These are phyloP conservation scores for Gibbula magus DNA, from an alignment of 2,888 invertebrate genomes.

Conservation along the genomic window DNA sequence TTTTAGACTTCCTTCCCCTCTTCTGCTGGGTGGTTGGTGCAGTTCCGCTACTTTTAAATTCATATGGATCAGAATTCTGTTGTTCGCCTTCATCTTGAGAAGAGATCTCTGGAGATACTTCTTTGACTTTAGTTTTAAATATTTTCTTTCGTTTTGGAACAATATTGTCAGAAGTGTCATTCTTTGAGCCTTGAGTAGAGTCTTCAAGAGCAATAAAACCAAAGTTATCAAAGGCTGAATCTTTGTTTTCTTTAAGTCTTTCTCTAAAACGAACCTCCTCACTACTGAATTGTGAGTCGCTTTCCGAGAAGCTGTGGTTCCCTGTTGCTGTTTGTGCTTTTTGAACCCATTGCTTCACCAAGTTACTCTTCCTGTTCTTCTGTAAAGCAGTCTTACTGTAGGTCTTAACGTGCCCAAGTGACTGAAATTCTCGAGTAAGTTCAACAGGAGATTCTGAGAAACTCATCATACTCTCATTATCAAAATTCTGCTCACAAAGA, in stretches of 20 bases:
- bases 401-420: background rate
- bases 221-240: background rate
- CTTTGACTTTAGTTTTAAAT: background rate
- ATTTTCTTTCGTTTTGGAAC: background rate
- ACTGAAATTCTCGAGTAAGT: background rate
- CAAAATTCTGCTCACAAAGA: background rate
- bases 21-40: slow-evolving; percentile 40
- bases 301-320: background rate
- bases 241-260: background rate
- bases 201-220: background rate
- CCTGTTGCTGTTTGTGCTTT: background rate
- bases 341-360: background rate
- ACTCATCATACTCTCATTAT: background rate
- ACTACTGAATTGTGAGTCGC: background rate
- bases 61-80: slow-evolving; percentile 56
- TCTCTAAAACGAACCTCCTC: too few species aligned
- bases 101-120: background rate
- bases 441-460: background rate
- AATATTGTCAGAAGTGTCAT: background rate
- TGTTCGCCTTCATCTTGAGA: background rate
- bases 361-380: background rate
- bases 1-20: slow-evolving; percentile 27
- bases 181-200: background rate
- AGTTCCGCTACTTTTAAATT: slow-evolving; percentile 60
- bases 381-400: background rate